These are phyloP conservation scores for Yasuhikotakia modesta DNA, from an alignment of 2,797 vertebrate genomes.

Conservation along the genomic window DNA sequence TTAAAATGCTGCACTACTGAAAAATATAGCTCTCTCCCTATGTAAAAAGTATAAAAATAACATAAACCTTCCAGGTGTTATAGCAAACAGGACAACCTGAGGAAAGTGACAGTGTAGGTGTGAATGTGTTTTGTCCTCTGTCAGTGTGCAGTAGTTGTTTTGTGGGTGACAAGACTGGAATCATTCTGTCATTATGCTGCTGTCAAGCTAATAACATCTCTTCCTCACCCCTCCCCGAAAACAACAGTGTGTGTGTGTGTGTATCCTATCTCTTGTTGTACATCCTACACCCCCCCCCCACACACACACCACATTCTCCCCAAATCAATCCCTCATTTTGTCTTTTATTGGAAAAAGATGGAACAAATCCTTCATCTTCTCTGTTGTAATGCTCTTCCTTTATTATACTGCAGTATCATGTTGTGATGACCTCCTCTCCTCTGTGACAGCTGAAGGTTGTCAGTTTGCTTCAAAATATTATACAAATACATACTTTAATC, in stretches of 20 bases:
- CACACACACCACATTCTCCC: constrained; percentile 47
- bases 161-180: constrained; percentile 71
- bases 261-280: constrained; percentile 58
- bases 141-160: constrained; percentile 42
- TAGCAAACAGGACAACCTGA: constrained; percentile 52
- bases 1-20: too few relatives aligned
- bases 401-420: constrained; percentile 66
- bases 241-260: constrained; percentile 52
- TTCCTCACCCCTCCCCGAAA: constrained; percentile 70
- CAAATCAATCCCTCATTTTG: constrained; percentile 71
- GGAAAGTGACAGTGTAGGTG: constrained; percentile 36
- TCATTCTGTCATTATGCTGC: constrained; percentile 77
- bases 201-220: constrained; percentile 79
- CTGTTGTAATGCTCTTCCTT: constrained; percentile 73
- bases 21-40: too few relatives aligned
- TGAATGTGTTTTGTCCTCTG: constrained; percentile 41
- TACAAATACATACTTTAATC: constrained; percentile 1
- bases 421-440: constrained; percentile 59
- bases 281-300: constrained; percentile 63
- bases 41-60: too few relatives aligned
- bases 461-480: constrained; percentile 14
- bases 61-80: constrained; percentile 48
- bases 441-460: constrained; percentile 1
- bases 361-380: constrained; percentile 78
- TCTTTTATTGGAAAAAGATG: constrained; percentile 79